Evolutionary conservation across 2,888 invertebrate species (phyloP), one percentile per base, ranked within the genome.

Genomic region (Rotaria socialis): DNA sequence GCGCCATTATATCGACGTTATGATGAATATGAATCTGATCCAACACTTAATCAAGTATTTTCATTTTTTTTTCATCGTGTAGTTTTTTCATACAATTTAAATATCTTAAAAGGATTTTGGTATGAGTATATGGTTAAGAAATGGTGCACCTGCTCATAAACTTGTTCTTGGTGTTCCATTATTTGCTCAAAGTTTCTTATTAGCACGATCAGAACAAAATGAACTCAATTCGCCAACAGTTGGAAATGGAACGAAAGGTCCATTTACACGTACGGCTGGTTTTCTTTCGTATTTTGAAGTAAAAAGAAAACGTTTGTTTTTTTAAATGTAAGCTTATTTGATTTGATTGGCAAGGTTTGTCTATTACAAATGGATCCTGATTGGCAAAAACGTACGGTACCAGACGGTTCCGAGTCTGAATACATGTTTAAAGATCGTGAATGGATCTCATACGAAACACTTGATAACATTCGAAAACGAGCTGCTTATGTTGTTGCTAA

Each of bases 401-500:
- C 47, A 6, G 74, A 85, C 22, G 75, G 85, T 43, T 75, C 85
- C 19, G 85, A 86, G 60, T 85, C 85, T 50, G 58, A 86, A 50
- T 85, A 85, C 52, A 43, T 86, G 50, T 58, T 75, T 43, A 85
- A 85, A 85, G 67, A 80, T 52, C 52, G 74, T 35, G 84, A 87
- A 58, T 87, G 87, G 87, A 85, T 87, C 22, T 60, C 84, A 19
- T 87, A 85, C 60, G 87, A 87, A 47, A 58, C 85, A 27, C n/a
- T 84, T 6, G 85, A 85, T 27, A 85, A 84, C 50, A 84, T 87
- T 74, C 85, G 85, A 52, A 60, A 85, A 27, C 80, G 85, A 43
- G 87, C 87, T 4, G 87, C 87, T 27, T 87, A 87, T 85, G 87
- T 87, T 14, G 87, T 87, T 8, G 85, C 87, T 3, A 87, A 85